Evolutionary conservation across 2,888 invertebrate species (phyloP), one percentile per base, ranked within the genome.

Genomic region (Lasiommata megera): DNA sequence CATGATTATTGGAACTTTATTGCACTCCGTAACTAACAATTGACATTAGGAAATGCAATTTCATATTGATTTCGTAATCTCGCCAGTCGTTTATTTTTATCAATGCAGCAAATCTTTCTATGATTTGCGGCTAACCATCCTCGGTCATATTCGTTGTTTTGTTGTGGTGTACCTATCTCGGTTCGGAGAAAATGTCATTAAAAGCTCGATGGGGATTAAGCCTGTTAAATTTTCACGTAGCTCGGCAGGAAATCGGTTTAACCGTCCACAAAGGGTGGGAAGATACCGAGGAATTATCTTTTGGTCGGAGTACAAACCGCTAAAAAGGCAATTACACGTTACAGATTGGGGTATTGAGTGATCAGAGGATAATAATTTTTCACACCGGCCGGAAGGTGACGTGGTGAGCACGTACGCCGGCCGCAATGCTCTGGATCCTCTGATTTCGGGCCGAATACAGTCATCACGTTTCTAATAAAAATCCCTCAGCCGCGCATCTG

Each of bases 31-130:
- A 90, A 89, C 88, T 88, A 89, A 90, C 90, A 90, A 90, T 90
- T 90, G 90, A 90, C 89, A 90, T 90, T 89, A 90, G 89, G 88
- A 88, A 88, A 88, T 89, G 88, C 88, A 90, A 90, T 90, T 88
- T 88, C 84, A 88, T 88, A 90, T 90, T 89, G 90, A 89, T 90
- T 89, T 81, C 82, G 86, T 88, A 88, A 88, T 88, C 81, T 82
- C 75, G 73, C 69, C 70, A 71, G 74, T 82, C 83, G 80, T 89
- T 90, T 88, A 87, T 89, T 89, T 88, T 89, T 88, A 88, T 83
- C 82, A 86, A 85, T 84, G 85, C 84, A 82, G 86, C 83, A 86
- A 88, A 88, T 89, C 82, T 86, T 81, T 86, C 89, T 88, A 89
- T 87, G 88, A 89, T 89, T 90, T 88, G 89, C 88, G 89, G 89